Evolutionary conservation across 2,797 vertebrate genomes (phyloP), one percentile per base, ranked within the genome.

Genomic region (Ptychadena robeensis): DNA sequence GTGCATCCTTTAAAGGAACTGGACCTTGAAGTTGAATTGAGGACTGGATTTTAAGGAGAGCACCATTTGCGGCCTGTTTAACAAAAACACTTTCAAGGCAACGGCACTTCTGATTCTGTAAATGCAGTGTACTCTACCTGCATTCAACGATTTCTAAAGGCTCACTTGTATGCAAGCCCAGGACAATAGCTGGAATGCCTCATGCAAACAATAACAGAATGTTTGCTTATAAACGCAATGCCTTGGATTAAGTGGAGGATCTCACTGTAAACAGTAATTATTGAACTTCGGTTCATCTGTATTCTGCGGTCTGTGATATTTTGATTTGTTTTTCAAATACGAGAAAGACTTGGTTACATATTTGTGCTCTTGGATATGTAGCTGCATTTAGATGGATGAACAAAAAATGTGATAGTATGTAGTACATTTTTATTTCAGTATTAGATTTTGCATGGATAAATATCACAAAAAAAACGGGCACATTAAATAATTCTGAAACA

Each of bases 1-100:
- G 87, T 89, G 87, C 91, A 91, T 93, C 90, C 90, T 89, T 91
- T 89, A 89, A 86, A 89, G 86, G 85, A 89, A 65, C 34, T 67
- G 75, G 76, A 80, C 71, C 0, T 87, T 87, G 73, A 71, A 27
- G 6, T 34, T 73, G 27, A 86, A 87, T 90, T 83, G 85, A 76
- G 32, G 80, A 15, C 31, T 86, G 68, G 57, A 66, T 87, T 87
- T 87, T 31, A 67, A 84, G 76, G 32, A 81, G 53, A 35, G 6
- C 53, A 28, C 30, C 44, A 25, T 85, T 80, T 80, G 61, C 18
- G 59, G 37, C 27, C 79, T 65, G 53, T 83, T 72, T 67, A 57
- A 53, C 44, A 53, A 70, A 84, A 79, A 68, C 34, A 67, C 67
- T 72, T 83, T 84, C 48, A 79, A 79, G 57, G 44, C 27, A 61